Percentiles rank a stretch among this genome's conserved stretches.
phyloP scores from a whole-genome alignment of 1,140 invertebrate species.

The Cydia amplana region DNA sequence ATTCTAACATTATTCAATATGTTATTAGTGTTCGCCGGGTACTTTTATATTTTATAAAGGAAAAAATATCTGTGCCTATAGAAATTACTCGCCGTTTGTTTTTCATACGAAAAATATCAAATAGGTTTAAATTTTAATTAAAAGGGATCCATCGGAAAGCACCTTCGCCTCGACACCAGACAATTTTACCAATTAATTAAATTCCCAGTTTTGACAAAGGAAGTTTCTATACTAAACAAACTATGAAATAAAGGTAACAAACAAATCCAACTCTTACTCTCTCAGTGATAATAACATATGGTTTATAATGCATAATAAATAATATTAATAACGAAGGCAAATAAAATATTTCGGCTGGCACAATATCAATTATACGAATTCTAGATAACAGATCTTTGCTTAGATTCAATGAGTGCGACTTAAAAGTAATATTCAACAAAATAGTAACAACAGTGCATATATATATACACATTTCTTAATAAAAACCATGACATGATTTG shows the following conservation, averaged over 20 bases:
- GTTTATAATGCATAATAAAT: conserved; percentile 1
- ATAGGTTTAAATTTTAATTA: background rate
- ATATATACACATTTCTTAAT: conserved; percentile 7
- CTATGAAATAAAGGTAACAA: conserved; percentile 4
- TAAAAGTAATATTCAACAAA: conserved; percentile 41
- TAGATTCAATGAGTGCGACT: conserved; percentile 45
- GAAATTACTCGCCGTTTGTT: background rate
- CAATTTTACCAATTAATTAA: background rate
- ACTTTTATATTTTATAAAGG: background rate
- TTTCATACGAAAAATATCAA: background rate
- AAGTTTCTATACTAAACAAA: background rate
- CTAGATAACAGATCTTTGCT: conserved; percentile 48
- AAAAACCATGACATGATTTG: background rate
- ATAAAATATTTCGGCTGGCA: conserved; percentile 41
- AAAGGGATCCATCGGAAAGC: background rate
- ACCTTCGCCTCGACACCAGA: background rate
- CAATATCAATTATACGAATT: conserved; percentile 39
- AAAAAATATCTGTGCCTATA: background rate
- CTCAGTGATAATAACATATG: background rate
- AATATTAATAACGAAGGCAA: conserved; percentile 27
- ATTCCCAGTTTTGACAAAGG: background rate
- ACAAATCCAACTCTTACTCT: background rate
- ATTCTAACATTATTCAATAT: background rate
- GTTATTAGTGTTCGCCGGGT: background rate
- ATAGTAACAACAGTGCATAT: conserved; percentile 34